These are phyloP conservation scores for Neostethus bicornis DNA, from an alignment of 2,797 vertebrate species.

Conservation along the genomic window DNA sequence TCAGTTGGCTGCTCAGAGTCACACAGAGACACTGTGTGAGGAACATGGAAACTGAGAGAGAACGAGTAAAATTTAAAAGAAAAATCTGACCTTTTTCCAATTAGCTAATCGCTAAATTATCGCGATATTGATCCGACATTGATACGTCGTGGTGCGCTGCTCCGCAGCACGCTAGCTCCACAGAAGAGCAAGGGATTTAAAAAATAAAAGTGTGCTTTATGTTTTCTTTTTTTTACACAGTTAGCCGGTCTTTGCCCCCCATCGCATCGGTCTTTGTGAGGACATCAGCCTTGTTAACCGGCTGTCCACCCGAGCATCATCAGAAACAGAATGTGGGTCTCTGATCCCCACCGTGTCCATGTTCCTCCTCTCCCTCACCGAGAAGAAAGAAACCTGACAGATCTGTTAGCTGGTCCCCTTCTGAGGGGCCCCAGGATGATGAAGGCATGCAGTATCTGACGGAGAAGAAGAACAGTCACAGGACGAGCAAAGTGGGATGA, in stretches of 20 bases:
- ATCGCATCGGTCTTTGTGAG: conserved; percentile 54
- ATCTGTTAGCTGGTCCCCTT: no score
- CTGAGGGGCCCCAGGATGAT: conserved; percentile 47
- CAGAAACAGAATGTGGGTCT: no score
- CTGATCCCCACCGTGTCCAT: conserved; percentile 67
- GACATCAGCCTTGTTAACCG: conserved; percentile 75
- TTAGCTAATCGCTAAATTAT: no score
- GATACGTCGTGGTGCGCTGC: no score
- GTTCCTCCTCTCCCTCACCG: conserved; percentile 41
- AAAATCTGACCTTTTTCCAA: no score
- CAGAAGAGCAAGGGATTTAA: conserved; percentile 7
- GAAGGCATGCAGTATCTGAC: conserved; percentile 45
- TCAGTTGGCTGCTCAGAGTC: no score
- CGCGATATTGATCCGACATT: no score
- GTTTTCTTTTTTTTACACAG: conserved; percentile 14
- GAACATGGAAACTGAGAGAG: no score
- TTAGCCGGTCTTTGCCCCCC: conserved; percentile 29
- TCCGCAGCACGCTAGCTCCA: no score
- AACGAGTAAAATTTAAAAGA: no score
- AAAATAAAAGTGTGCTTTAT: conserved; percentile 16
- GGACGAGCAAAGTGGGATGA: conserved; percentile 37
- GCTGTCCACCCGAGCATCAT: conserved; percentile 61
- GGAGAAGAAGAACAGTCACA: conserved; percentile 35
- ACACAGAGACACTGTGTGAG: no score
- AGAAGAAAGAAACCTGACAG: no score